A percentile compares a stretch with the other conserved stretches of the same genome.
phyloP scores from a whole-genome alignment of 1,140 invertebrate genomes.

The Conopomorpha cramerella region DNA sequence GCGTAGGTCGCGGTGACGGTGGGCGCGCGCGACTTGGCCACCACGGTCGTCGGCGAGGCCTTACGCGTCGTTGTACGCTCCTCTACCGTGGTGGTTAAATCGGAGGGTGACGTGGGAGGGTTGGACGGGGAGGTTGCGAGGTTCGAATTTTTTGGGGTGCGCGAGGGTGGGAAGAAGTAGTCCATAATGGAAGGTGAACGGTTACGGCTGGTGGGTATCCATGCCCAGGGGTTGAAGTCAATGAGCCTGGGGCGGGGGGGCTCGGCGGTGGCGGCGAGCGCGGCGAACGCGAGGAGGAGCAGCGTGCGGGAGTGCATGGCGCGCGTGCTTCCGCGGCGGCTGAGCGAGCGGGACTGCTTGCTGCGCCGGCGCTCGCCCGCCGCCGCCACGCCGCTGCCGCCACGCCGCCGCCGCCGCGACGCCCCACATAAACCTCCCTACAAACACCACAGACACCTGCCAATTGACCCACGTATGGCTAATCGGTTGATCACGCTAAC shows the following conservation, averaged over 20 bases:
- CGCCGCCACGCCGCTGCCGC: constrained; percentile 44
- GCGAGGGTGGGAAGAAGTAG: constrained; percentile 54
- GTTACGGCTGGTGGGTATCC: constrained; percentile 42
- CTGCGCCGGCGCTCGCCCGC: constrained; percentile 40
- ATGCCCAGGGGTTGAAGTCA: constrained; percentile 51
- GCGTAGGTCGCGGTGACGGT: constrained; percentile 26
- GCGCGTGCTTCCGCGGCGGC: constrained; percentile 11
- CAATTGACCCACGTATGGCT: not conserved
- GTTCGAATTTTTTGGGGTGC: constrained; percentile 51
- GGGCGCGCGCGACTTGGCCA: too few relatives aligned
- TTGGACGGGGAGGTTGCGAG: constrained; percentile 28
- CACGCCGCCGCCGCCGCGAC: too few relatives aligned
- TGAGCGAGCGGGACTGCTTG: constrained; percentile 43
- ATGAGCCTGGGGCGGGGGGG: constrained; percentile 30
- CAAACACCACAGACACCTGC: too few relatives aligned
- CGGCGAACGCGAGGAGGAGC: constrained; percentile 31
- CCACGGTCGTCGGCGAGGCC: constrained; percentile 43
- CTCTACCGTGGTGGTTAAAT: constrained; percentile 22
- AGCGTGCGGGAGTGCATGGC: constrained; percentile 4
- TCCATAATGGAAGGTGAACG: constrained; percentile 55
- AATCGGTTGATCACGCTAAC: not conserved
- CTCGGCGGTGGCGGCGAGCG: constrained; percentile 17
- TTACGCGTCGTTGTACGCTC: constrained; percentile 31
- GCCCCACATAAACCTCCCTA: constrained; percentile 11
- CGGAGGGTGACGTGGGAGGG: constrained; percentile 22